Evolutionary conservation across 1,140 invertebrate genomes (phyloP), one percentile per base, ranked within the genome.

Genomic region (Luehdorfia chinensis): DNA sequence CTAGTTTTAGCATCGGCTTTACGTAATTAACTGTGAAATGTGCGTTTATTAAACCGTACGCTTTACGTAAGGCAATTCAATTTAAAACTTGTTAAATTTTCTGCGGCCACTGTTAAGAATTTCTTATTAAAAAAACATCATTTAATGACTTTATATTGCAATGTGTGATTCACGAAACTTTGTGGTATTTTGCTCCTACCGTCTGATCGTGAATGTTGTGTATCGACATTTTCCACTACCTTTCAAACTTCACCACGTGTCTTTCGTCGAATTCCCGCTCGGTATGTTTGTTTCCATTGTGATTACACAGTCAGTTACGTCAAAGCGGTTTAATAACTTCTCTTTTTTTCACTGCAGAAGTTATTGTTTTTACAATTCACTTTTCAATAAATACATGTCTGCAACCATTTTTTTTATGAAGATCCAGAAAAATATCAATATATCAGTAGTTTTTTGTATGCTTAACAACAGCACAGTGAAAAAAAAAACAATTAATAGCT

Each of bases 11-110:
- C 30, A 36, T 41, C 37, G 33, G 23, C 41, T 32, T 54, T 44
- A 28, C 23, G 51, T 59, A 50, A 59, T 57, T 46, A 30, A 21
- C 23, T 45, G 44, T 34, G 8, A 36, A 28, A 30, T 33, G 18
- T 50, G 23, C 28, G 16, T 11, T 30, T 43, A 28, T 43, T 30
- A 2, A 28, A 23, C 7, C 1, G 34, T 23, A 12, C 18, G 7
- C 6, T 2, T 25, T 39, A 23, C 21, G 13, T 27, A 39, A 14
- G 8, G 7, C 2, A 19, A 2, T 27, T 27, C 9, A 8, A 8
- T 6, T 27, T 27, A 27, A 8, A 8, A 2, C 7, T n/a, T n/a
- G 2, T 3, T 27, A 8, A 1, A 27, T 27, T 7, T 3, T 2
- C 9, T 7, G 7, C 1, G 7, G 7, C 9, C 23, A 8, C 2